These are phyloP conservation scores for Bucorvus abyssinicus DNA, from an alignment of 2,797 vertebrate species.

Conservation along the genomic window DNA sequence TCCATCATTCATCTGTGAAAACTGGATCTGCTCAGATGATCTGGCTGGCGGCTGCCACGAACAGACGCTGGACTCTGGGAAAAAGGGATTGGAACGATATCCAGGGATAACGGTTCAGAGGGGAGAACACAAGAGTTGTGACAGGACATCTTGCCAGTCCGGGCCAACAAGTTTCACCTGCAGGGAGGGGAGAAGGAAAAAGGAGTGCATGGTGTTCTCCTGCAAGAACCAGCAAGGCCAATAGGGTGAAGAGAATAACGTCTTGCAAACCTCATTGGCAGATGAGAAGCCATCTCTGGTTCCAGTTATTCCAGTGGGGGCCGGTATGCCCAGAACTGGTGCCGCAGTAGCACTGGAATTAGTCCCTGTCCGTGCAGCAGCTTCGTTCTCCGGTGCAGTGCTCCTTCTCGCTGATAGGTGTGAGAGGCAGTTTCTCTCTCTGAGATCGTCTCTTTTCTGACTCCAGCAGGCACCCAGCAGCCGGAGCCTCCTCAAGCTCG, in stretches of 20 bases:
- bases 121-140: neutral
- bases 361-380: neutral
- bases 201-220: neutral
- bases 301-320: neutral
- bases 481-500: conserved; percentile 64
- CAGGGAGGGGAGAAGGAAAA: neutral
- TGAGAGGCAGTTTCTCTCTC: neutral
- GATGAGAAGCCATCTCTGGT: neutral
- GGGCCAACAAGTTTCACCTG: neutral
- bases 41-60: neutral
- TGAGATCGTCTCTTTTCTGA: neutral
- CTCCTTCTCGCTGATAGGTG: neutral
- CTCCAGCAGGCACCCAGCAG: conserved; percentile 57
- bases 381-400: neutral
- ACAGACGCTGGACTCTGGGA: neutral
- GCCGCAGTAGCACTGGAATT: neutral
- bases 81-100: neutral
- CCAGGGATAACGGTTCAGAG: neutral
- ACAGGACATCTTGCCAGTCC: neutral
- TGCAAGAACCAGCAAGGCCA: neutral
- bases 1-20: neutral
- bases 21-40: neutral
- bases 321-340: neutral
- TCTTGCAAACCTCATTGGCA: neutral
- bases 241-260: accelerated